These are phyloP conservation scores for Urocitellus parryii DNA, from an alignment of 2,113 vertebrate genomes.

Conservation along the genomic window DNA sequence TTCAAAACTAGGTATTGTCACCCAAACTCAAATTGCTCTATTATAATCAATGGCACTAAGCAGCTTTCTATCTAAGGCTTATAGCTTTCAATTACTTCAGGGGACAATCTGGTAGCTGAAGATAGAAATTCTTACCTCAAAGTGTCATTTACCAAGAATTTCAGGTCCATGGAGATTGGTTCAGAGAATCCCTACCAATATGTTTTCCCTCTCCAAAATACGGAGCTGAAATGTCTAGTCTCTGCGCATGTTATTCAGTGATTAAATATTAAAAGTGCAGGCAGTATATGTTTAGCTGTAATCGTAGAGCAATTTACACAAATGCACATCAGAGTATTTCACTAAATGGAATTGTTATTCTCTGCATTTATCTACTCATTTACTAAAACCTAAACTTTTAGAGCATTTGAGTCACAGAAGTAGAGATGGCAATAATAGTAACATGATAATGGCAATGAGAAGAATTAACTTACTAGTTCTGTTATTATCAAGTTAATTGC, in stretches of 20 bases:
- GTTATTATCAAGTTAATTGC: background rate
- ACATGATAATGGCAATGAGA: background rate
- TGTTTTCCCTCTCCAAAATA: background rate
- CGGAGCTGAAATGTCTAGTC: background rate
- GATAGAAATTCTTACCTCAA: slow-evolving; percentile 59
- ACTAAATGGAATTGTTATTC: background rate
- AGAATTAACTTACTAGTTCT: background rate
- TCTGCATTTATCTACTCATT: background rate
- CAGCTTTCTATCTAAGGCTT: slow-evolving; percentile 59
- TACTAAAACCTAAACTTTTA: slow-evolving; percentile 41
- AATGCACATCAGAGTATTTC: background rate
- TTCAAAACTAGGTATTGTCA: slow-evolving; percentile 11
- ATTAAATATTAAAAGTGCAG: slow-evolving; percentile 30
- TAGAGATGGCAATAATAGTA: background rate
- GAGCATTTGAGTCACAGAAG: background rate
- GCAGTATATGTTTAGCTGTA: background rate
- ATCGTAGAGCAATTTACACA: background rate
- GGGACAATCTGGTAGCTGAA: slow-evolving; percentile 62
- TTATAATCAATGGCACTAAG: background rate
- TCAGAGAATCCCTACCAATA: background rate
- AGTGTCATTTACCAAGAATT: slow-evolving; percentile 44
- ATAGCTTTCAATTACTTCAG: slow-evolving; percentile 56
- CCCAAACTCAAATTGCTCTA: slow-evolving; percentile 48
- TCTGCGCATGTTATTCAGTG: background rate
- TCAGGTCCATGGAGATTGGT: background rate